Percentiles rank a stretch among this genome's conserved stretches.
Conservation (phyloP, 2,113 vertebrate species). For the Aldabrachelys gigantea region DNA sequence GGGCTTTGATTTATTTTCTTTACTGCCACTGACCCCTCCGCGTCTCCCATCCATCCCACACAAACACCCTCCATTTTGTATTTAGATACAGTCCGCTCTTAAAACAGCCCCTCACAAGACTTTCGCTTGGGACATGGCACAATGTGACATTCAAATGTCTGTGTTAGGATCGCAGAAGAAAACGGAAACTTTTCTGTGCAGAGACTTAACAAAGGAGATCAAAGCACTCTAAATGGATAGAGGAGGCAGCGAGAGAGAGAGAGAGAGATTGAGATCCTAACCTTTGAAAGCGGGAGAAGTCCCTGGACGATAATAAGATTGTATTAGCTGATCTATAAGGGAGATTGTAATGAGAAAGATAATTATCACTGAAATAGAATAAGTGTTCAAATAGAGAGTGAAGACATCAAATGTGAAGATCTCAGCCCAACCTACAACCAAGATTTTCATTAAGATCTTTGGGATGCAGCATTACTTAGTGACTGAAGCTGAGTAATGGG, state of each 20-base stretch:
- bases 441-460: background rate
- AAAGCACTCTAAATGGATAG: conserved; percentile 64
- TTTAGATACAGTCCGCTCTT: background rate
- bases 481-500: background rate
- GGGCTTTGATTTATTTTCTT: conserved; percentile 55
- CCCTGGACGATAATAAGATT: conserved; percentile 50
- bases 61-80: background rate
- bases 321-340: conserved; percentile 28
- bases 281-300: conserved; percentile 51
- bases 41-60: conserved; percentile 45
- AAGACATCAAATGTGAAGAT: background rate
- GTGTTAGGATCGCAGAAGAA: conserved; percentile 30
- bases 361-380: background rate
- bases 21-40: conserved; percentile 17
- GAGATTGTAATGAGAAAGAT: background rate
- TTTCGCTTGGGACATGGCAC: conserved; percentile 21
- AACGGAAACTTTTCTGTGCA: conserved; percentile 67
- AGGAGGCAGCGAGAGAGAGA: conserved; percentile 50
- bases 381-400: background rate
- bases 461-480: background rate
- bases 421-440: rapidly evolving
- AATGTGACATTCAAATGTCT: conserved; percentile 67
- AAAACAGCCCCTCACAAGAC: background rate
- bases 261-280: conserved; percentile 18
- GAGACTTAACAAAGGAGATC: conserved; percentile 69